Percentiles rank a stretch among this genome's conserved stretches.
phyloP scores from a whole-genome alignment of 2,113 vertebrate genomes.

The Labrus mixtus region DNA sequence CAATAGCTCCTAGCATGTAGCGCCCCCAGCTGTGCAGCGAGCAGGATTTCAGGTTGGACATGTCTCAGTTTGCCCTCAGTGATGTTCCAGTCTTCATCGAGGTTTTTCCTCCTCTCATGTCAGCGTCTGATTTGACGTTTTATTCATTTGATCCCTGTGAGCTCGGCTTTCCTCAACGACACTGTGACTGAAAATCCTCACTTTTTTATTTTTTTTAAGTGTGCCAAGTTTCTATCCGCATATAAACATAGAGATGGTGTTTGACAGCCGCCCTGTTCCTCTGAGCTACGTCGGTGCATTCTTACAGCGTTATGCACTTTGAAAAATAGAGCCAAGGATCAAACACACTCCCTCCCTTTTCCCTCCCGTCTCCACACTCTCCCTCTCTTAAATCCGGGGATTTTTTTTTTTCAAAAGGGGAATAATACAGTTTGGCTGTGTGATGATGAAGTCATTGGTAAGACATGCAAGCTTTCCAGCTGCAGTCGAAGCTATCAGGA shows the following conservation, averaged over 20 bases:
- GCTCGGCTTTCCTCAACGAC: conserved; percentile 53
- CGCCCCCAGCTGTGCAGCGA: conserved; percentile 75
- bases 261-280: conserved; percentile 42
- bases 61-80: neutral
- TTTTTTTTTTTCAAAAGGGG: conserved; percentile 52
- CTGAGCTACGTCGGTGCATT: conserved; percentile 51
- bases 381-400: conserved; percentile 61
- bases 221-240: conserved; percentile 18
- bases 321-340: conserved; percentile 57
- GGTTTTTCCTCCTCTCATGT: conserved; percentile 25
- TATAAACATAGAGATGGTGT: conserved; percentile 32
- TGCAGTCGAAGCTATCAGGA: conserved; percentile 60
- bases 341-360: conserved; percentile 33
- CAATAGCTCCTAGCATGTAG: conserved; percentile 52
- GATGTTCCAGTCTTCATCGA: conserved; percentile 17
- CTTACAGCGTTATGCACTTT: conserved; percentile 54
- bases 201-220: conserved; percentile 16
- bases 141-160: conserved; percentile 47
- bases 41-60: conserved; percentile 45
- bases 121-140: conserved; percentile 32
- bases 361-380: conserved; percentile 23
- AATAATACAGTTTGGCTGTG: conserved; percentile 57
- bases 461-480: conserved; percentile 61
- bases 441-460: conserved; percentile 70
- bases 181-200: conserved; percentile 32